Conservation (phyloP, 2,888 invertebrate species). For the Alloscopus bannaensis region DNA sequence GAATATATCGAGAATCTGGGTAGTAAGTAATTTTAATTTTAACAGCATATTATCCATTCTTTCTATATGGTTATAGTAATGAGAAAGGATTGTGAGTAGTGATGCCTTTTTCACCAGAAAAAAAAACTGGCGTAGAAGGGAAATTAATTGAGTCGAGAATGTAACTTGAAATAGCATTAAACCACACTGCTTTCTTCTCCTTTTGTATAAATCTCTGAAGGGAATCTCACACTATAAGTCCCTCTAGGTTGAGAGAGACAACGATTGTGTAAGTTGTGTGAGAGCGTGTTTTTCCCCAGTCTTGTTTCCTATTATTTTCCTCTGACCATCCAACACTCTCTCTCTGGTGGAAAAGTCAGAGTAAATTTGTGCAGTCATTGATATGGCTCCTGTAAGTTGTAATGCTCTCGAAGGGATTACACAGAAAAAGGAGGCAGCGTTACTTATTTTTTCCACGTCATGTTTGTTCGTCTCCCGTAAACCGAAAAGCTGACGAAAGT, state of each 20-base stretch:
- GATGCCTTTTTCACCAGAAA: constrained; percentile 41
- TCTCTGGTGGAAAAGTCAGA: constrained; percentile 42
- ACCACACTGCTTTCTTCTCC: constrained; percentile 13
- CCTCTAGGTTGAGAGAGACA: no score
- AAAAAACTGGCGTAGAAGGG: constrained; percentile 22
- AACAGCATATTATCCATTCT: no score
- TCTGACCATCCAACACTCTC: not conserved
- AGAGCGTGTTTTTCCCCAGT: no score
- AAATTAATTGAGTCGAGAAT: constrained; percentile 56
- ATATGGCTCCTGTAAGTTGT: constrained; percentile 43
- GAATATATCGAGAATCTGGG: no score
- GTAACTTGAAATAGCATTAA: constrained; percentile 51
- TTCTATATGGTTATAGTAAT: no score
- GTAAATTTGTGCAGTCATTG: constrained; percentile 61
- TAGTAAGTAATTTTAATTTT: no score
- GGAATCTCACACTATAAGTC: no score
- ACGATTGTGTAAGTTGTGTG: no score
- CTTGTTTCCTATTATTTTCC: no score
- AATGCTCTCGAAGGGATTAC: constrained; percentile 55
- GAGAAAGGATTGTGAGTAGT: constrained; percentile 50
- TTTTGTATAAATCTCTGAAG: constrained; percentile 9
- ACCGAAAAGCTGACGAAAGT: no score
- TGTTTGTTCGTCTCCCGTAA: constrained; percentile 2
- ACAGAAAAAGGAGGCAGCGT: constrained; percentile 45
- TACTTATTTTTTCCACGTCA: constrained; percentile 17